Evolutionary conservation across 2,797 vertebrate species (phyloP).

Genomic region (Sorex maritimensis): DNA sequence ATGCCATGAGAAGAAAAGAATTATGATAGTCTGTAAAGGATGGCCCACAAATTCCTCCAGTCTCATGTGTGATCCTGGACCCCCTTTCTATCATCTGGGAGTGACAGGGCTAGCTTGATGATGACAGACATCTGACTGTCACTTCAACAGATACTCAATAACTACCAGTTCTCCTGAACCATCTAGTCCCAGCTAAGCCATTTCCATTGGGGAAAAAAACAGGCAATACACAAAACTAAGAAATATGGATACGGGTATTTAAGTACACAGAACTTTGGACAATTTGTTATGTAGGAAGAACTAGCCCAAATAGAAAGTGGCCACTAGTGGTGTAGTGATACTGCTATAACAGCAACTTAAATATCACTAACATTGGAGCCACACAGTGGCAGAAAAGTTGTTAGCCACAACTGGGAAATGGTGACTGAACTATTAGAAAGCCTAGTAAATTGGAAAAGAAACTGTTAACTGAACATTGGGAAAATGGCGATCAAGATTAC

Average conservation of each 20-base stretch:
- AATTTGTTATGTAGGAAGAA: neutral
- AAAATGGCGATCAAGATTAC: neutral
- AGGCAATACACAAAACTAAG: conserved; percentile 20
- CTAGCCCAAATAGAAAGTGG: neutral
- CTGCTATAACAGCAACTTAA: neutral
- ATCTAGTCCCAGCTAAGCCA: neutral
- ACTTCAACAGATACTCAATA: neutral
- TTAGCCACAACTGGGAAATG: neutral
- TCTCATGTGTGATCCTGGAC: neutral
- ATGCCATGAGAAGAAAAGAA: neutral
- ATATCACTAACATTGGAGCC: neutral
- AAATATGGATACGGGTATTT: conserved; percentile 15
- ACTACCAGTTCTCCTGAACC: neutral
- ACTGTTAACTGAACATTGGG: neutral
- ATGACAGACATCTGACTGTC: neutral
- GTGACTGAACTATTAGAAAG: neutral
- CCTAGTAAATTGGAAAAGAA: neutral
- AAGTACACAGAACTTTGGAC: neutral
- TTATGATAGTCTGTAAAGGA: neutral
- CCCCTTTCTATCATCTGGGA: neutral
- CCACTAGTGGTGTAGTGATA: neutral
- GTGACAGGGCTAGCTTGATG: neutral
- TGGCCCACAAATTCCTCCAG: neutral
- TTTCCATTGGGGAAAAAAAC: neutral
- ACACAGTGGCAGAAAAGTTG: neutral